phyloP scores from a whole-genome alignment of 2,888 invertebrate species.

The Prenolepis imparis region DNA sequence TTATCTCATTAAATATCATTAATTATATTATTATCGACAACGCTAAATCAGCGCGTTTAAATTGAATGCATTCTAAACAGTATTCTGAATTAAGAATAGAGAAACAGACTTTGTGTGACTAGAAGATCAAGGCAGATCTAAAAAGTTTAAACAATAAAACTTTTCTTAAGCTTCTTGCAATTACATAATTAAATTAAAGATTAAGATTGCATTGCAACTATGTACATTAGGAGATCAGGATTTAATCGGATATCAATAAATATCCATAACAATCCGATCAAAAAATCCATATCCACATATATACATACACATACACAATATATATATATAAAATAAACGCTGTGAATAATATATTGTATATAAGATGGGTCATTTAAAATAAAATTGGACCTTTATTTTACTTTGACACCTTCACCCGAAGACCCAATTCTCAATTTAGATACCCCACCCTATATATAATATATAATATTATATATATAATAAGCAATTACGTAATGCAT shows the following conservation, averaged over 20 bases:
- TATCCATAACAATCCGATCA: background rate
- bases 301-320: background rate
- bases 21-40: conserved; percentile 15
- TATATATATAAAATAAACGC: background rate
- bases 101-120: background rate
- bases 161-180: background rate
- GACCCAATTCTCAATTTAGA: no score
- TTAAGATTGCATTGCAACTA: background rate
- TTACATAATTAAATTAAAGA: conserved; percentile 21
- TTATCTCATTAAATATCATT: conserved; percentile 1
- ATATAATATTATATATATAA: background rate
- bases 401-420: no score
- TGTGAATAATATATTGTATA: no score
- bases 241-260: conserved; percentile 7
- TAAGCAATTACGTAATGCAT: background rate
- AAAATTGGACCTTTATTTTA: no score
- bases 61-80: conserved; percentile 34
- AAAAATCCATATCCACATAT: background rate
- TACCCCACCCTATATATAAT: no score
- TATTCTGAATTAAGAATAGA: conserved; percentile 9
- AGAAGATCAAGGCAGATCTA: conserved; percentile 26
- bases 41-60: conserved; percentile 21
- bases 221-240: background rate
- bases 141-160: conserved; percentile 5
- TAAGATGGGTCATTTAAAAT: no score